phyloP scores from a whole-genome alignment of 2,888 invertebrate species.

The Aspidiotus rigidus region DNA sequence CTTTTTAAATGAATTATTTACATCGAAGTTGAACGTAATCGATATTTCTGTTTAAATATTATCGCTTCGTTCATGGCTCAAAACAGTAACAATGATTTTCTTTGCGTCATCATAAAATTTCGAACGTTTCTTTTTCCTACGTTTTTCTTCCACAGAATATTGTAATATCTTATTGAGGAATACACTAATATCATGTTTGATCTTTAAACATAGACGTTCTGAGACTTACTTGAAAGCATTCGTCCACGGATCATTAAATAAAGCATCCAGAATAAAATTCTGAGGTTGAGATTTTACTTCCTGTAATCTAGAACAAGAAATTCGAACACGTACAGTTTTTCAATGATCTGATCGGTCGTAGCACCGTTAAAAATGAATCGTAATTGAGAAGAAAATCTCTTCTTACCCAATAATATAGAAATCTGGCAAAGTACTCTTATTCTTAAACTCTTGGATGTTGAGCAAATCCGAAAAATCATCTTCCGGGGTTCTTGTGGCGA shows the following conservation, averaged over 20 bases:
- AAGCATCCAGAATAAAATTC: conserved; percentile 67
- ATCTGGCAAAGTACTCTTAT: conserved; percentile 63
- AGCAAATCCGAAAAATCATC: conserved; percentile 64
- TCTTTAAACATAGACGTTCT: not conserved
- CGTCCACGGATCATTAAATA: conserved; percentile 82
- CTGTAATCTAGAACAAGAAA: conserved; percentile 55
- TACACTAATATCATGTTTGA: conserved; percentile 3
- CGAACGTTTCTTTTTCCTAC: too few species aligned
- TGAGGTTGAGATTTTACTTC: conserved; percentile 83
- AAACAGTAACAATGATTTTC: too few species aligned
- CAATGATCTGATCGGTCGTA: too few species aligned
- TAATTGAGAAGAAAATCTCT: not conserved
- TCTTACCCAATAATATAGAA: conserved; percentile 72
- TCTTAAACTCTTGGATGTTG: conserved; percentile 54
- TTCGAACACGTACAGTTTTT: too few species aligned
- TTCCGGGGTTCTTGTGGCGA: conserved; percentile 66
- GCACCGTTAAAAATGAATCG: too few species aligned
- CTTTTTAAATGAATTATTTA: too few species aligned
- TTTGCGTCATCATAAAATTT: too few species aligned
- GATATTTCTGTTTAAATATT: too few species aligned
- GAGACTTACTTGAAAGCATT: conserved; percentile 49
- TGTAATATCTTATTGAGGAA: not conserved
- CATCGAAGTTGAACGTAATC: too few species aligned
- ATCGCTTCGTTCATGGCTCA: too few species aligned
- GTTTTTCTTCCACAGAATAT: too few species aligned